Evolutionary conservation across 1,140 invertebrate species (phyloP).

Genomic region (Diabrotica virgifera): DNA sequence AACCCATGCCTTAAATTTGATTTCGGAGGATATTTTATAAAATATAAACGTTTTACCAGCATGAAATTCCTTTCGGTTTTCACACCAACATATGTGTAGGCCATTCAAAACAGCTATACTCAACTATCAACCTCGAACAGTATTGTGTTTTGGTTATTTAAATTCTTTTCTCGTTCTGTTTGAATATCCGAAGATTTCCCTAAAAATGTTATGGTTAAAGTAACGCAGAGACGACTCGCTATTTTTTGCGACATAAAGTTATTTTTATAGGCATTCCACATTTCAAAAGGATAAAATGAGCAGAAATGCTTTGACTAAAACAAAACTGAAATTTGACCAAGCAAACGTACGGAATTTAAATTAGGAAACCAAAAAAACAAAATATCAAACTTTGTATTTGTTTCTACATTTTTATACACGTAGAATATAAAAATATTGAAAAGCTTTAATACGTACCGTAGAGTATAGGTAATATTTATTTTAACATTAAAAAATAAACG

Average conservation of each 20-base stretch:
- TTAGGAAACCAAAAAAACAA: too few species aligned
- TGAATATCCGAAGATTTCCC: background rate
- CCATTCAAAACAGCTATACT: background rate
- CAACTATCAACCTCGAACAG: background rate
- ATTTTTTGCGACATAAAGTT: background rate
- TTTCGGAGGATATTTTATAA: background rate
- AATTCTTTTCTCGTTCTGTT: background rate
- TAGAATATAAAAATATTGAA: too few species aligned
- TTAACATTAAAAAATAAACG: too few species aligned
- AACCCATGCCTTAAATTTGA: background rate
- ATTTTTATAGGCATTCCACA: background rate
- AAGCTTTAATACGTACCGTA: too few species aligned
- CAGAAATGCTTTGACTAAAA: background rate
- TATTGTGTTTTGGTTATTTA: background rate
- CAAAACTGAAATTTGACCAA: too few species aligned
- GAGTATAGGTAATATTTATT: too few species aligned
- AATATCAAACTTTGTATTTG: too few species aligned
- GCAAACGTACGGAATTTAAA: too few species aligned
- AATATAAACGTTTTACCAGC: background rate
- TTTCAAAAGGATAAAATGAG: background rate
- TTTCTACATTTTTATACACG: too few species aligned
- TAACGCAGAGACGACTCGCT: background rate
- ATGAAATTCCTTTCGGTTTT: background rate
- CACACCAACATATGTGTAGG: background rate
- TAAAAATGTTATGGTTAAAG: background rate